Percentiles rank a stretch among this genome's conserved stretches.
Conservation (phyloP, 2,113 vertebrate species). For the Telmatochromis sp. region DNA sequence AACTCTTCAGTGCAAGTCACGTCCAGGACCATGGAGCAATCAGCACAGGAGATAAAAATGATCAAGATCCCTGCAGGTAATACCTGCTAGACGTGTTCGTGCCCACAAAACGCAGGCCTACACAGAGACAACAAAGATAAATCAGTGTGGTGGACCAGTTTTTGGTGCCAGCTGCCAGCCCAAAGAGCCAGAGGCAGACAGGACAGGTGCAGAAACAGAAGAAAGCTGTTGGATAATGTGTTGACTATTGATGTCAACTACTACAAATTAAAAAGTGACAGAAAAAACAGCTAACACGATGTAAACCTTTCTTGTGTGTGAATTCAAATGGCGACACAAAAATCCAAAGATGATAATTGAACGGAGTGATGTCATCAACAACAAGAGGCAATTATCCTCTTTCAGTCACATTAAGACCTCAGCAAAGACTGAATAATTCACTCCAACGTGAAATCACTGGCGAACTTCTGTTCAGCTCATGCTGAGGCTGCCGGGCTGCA, state of each 20-base stretch:
- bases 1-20: background rate
- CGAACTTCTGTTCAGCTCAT: background rate
- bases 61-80: constrained; percentile 15
- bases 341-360: background rate
- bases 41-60: constrained; percentile 35
- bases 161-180: background rate
- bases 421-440: background rate
- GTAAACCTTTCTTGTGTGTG: too few relatives aligned
- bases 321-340: background rate
- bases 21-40: background rate
- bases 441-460: background rate
- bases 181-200: background rate
- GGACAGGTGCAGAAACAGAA: background rate
- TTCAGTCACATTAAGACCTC: background rate
- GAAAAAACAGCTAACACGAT: background rate
- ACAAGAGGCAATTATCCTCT: background rate
- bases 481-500: background rate
- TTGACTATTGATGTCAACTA: background rate
- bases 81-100: constrained; percentile 3
- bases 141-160: background rate
- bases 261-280: background rate
- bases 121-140: constrained; percentile 8
- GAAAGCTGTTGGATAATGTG: background rate
- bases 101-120: constrained; percentile 5
- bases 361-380: background rate